phyloP scores from a whole-genome alignment of 1,140 invertebrate genomes.

The Listronotus oregonensis region DNA sequence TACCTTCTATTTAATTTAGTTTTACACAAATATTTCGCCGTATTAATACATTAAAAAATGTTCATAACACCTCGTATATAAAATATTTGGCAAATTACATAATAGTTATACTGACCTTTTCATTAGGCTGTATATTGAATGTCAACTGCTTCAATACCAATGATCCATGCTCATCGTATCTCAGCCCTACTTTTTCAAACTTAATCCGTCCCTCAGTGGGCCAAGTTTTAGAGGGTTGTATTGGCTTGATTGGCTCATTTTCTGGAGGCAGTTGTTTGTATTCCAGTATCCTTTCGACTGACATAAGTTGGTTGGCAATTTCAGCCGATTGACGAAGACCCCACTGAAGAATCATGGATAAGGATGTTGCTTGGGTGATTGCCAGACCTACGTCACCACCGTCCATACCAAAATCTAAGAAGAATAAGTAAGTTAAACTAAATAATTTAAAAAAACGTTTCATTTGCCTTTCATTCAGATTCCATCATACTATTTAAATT shows the following conservation, averaged over 20 bases:
- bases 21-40: too few species aligned
- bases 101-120: conserved; percentile 69
- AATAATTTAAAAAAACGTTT: too few species aligned
- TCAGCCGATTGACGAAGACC: conserved; percentile 65
- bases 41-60: too few species aligned
- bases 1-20: too few species aligned
- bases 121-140: conserved; percentile 66
- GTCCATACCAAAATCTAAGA: background rate
- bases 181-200: conserved; percentile 61
- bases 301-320: conserved; percentile 47
- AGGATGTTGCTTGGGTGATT: conserved; percentile 62
- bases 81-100: too few species aligned
- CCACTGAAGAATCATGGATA: conserved; percentile 67
- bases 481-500: too few species aligned
- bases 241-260: conserved; percentile 33
- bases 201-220: conserved; percentile 56
- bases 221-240: conserved; percentile 53
- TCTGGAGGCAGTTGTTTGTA: conserved; percentile 55
- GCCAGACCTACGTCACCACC: conserved; percentile 61
- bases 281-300: conserved; percentile 32
- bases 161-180: conserved; percentile 60
- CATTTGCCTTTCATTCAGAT: too few species aligned
- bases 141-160: conserved; percentile 65
- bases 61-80: too few species aligned
- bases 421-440: too few species aligned